Percentiles rank a stretch among this genome's conserved stretches.
phyloP scores from a whole-genome alignment of 2,888 invertebrate genomes.

The Campoletis raptor region DNA sequence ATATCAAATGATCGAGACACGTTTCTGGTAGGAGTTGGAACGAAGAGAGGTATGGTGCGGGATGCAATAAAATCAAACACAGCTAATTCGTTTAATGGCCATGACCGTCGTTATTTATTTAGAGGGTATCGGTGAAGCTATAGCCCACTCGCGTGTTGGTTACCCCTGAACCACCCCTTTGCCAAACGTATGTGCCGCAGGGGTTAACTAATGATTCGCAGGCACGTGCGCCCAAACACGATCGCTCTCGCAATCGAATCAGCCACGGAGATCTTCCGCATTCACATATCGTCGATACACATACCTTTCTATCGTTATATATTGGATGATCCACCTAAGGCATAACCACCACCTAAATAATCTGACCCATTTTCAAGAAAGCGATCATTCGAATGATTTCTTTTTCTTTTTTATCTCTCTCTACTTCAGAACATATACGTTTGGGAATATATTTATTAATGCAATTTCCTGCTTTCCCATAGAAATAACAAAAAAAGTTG shows the following conservation, averaged over 20 bases:
- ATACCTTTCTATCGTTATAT: conserved; percentile 18
- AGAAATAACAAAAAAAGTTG: too few relatives aligned
- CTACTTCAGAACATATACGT: not conserved
- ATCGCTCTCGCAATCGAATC: conserved; percentile 78
- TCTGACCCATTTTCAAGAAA: not conserved
- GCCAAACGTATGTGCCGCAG: conserved; percentile 49
- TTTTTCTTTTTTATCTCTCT: not conserved
- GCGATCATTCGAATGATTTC: not conserved
- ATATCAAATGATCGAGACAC: conserved; percentile 37
- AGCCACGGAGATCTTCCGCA: conserved; percentile 68
- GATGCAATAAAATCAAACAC: conserved; percentile 80
- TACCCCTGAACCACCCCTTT: conserved; percentile 25
- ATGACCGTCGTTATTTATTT: conserved; percentile 80
- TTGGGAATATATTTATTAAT: not conserved
- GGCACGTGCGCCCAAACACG: conserved; percentile 82
- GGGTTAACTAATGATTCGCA: conserved; percentile 74
- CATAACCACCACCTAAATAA: not conserved
- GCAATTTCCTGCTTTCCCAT: not conserved
- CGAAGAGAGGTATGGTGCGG: conserved; percentile 38
- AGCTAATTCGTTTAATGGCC: conserved; percentile 81
- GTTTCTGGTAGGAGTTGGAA: not conserved
- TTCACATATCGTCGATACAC: conserved; percentile 35
- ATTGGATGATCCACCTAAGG: not conserved
- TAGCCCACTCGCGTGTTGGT: conserved; percentile 22
- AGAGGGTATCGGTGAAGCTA: conserved; percentile 76